These are phyloP conservation scores for Chelonus insularis DNA, from an alignment of 1,140 invertebrate species.

Conservation along the genomic window DNA sequence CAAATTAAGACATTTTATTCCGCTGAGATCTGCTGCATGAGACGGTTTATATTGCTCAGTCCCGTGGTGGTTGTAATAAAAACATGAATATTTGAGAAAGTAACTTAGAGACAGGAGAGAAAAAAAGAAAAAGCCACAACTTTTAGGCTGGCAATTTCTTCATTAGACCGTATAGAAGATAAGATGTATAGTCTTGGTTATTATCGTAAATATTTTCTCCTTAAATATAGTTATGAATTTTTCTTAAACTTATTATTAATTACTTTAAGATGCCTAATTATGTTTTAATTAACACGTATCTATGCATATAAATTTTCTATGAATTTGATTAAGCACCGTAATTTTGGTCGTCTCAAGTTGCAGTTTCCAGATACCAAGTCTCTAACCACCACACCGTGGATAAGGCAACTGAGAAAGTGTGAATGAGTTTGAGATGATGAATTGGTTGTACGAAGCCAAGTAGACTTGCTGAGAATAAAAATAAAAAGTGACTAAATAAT, in stretches of 20 bases:
- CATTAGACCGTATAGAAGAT: too few species aligned
- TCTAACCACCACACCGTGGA: too few species aligned
- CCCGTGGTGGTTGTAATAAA: conserved; percentile 26
- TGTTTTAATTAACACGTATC: conserved; percentile 26
- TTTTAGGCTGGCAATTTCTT: too few species aligned
- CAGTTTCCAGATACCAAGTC: conserved; percentile 8
- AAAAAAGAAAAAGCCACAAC: not conserved
- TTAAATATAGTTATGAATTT: not conserved
- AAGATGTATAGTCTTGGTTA: too few species aligned
- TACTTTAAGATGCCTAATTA: conserved; percentile 13
- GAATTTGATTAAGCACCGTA: conserved; percentile 25
- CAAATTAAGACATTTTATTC: conserved; percentile 47
- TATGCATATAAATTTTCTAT: conserved; percentile 26
- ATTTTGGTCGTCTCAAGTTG: conserved; percentile 22
- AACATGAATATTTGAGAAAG: conserved; percentile 32
- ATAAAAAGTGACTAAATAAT: conserved; percentile 17
- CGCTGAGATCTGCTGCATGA: conserved; percentile 33
- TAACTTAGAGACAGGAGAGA: conserved; percentile 1
- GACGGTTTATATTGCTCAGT: conserved; percentile 15
- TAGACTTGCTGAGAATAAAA: conserved; percentile 20
- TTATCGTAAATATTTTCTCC: not conserved
- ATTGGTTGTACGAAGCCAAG: conserved; percentile 20
- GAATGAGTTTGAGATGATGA: conserved; percentile 29
- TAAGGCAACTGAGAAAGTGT: not conserved
- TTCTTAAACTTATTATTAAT: conserved; percentile 1